These are phyloP conservation scores for Threskiornis aethiopicus DNA, from an alignment of 2,797 vertebrate genomes.

Conservation along the genomic window DNA sequence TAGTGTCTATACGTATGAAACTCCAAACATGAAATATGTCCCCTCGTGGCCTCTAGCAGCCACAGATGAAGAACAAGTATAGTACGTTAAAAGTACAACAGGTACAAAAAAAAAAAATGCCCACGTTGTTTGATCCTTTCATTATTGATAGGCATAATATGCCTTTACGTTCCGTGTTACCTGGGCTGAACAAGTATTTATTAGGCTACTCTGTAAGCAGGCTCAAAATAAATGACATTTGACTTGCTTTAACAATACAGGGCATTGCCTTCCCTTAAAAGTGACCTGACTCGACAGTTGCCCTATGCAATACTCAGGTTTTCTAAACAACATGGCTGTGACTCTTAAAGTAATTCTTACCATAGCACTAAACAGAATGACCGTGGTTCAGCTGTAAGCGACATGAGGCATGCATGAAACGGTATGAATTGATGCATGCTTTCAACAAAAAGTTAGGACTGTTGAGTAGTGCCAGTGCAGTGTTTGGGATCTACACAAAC, in stretches of 20 bases:
- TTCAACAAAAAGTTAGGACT: background rate
- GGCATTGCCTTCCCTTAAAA: background rate
- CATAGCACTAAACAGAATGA: background rate
- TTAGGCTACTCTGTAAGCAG: background rate
- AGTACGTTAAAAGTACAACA: background rate
- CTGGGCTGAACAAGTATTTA: background rate
- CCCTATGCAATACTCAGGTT: background rate
- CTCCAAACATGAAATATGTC: background rate
- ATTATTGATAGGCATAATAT: background rate
- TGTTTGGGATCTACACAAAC: background rate
- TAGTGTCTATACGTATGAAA: fast-evolving
- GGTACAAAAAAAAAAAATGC: fast-evolving
- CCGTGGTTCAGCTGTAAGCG: background rate
- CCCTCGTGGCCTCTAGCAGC: background rate
- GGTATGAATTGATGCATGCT: background rate
- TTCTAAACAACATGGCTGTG: background rate
- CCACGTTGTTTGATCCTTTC: background rate
- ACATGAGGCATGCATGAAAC: background rate
- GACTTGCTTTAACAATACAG: background rate
- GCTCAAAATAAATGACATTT: background rate
- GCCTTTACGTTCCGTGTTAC: fast-evolving
- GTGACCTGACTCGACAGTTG: background rate
- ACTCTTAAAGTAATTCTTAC: background rate
- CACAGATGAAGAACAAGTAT: background rate
- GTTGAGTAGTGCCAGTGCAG: background rate